A percentile compares a stretch with the other conserved stretches of the same genome.
phyloP scores from a whole-genome alignment of 2,888 invertebrate species.

The Chalcosyrphus nemorum region DNA sequence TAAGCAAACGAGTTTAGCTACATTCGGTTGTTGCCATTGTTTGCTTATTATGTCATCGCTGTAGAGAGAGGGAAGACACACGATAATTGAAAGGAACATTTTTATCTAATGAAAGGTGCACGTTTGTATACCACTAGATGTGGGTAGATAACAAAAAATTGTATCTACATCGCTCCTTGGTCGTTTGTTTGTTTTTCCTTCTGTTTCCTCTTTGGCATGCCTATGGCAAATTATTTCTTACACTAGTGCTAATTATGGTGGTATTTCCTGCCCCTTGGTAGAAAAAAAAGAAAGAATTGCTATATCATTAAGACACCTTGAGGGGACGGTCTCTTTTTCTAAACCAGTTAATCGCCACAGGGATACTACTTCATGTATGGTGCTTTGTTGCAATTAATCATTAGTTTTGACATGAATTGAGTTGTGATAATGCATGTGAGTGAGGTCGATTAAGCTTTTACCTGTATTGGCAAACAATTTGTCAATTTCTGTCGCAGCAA shows the following conservation, averaged over 20 bases:
- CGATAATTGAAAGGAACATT: slow-evolving; percentile 43
- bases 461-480: slow-evolving; percentile 6
- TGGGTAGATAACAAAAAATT: slow-evolving; percentile 8
- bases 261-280: slow-evolving; percentile 53
- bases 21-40: slow-evolving; percentile 22
- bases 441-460: background rate
- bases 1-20: slow-evolving; percentile 38
- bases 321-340: slow-evolving; percentile 4
- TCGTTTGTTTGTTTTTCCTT: slow-evolving; percentile 24
- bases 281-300: background rate
- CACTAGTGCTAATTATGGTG: slow-evolving; percentile 61
- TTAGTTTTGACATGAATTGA: slow-evolving; percentile 21
- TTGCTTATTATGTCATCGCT: slow-evolving; percentile 50
- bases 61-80: background rate
- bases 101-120: slow-evolving; percentile 39
- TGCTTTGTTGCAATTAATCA: slow-evolving; percentile 44
- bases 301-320: slow-evolving; percentile 3
- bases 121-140: slow-evolving; percentile 1
- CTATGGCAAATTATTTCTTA: slow-evolving; percentile 23
- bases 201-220: background rate
- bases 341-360: slow-evolving; percentile 16
- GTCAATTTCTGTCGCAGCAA: slow-evolving; percentile 4
- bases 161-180: background rate
- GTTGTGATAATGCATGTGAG: background rate
- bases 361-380: background rate